Evolutionary conservation across 1,140 invertebrate genomes (phyloP), one percentile per base, ranked within the genome.

Genomic region (Lordiphosa stackelbergi): DNA sequence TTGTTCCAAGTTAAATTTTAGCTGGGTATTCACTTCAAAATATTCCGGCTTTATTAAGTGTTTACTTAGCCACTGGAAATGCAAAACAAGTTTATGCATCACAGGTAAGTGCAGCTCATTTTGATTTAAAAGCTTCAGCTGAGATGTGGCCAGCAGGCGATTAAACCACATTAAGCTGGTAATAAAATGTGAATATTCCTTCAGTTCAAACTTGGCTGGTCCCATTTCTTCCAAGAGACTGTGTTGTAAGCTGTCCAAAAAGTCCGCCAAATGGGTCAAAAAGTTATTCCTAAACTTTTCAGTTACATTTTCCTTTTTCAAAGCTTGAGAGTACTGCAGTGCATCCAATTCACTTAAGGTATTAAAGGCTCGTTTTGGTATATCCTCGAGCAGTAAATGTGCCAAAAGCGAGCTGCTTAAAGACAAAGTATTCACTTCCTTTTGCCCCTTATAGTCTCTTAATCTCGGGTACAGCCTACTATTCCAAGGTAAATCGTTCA

Each of bases 41-140:
- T 46, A 49, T 0, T 59, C 51, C 1, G 66, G 43, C 3, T 22
- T 5, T 0, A 87, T 10, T 5, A 88, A 41, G 31, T 87, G 65
- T 43, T 88, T 88, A 9, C 78, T 53, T 24, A 88, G 13, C 87
- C 87, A 88, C 28, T 85, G 83, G 41, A 85, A 88, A 42, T 88
- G 87, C 19, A 88, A 47, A n/a, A 85, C 55, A n/a, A 88, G 19
- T 42, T 85, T 78, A 41, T 88, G 85, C 58, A 86, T 65, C 22
- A 88, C 28, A 5, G 73, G 66, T 5, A 62, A 37, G 51, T 83
- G 59, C 1, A 88, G 10, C 13, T 73, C 66, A 16, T 81, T 86
- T 12, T 64, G 58, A 7, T 65, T 53, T 4, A 87, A 60, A 5
- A 88, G 19, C 10, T 78, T 68, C 10, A 71, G 47, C 12, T 78